phyloP scores from a whole-genome alignment of 2,888 invertebrate genomes.

The Polymixis lichenea region DNA sequence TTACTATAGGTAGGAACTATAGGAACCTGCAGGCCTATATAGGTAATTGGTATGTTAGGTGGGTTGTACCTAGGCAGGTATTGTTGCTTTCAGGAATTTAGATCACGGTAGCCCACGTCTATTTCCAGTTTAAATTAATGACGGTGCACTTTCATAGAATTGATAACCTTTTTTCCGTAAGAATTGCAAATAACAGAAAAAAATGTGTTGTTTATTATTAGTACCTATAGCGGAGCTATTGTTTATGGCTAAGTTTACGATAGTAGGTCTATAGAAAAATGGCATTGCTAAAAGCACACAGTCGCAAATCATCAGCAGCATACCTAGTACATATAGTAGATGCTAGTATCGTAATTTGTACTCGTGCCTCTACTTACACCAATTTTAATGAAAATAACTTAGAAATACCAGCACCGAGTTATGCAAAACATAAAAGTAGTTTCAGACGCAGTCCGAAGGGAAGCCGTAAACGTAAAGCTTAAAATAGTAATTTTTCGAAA shows the following conservation, averaged over 20 bases:
- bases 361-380: not conserved
- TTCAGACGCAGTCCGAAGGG: too few relatives aligned
- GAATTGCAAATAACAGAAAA: not conserved
- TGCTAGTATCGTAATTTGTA: too few relatives aligned
- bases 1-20: too few relatives aligned
- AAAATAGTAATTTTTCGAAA: too few relatives aligned
- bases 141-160: not conserved
- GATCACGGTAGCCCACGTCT: not conserved
- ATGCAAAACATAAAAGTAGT: conserved; percentile 26
- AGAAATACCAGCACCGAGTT: conserved; percentile 21
- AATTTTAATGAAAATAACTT: conserved; percentile 18
- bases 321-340: not conserved
- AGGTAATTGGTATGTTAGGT: too few relatives aligned
- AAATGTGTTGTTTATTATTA: too few relatives aligned
- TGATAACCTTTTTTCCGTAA: not conserved
- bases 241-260: too few relatives aligned
- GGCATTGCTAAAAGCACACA: not conserved
- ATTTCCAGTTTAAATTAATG: not conserved
- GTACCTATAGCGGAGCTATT: too few relatives aligned
- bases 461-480: too few relatives aligned
- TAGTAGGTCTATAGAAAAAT: not conserved
- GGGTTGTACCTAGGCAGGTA: not conserved
- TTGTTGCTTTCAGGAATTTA: not conserved
- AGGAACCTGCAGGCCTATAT: not conserved
- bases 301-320: not conserved